Percentiles rank a stretch among this genome's conserved stretches.
These are phyloP conservation scores for Sarotherodon lohbergeri DNA, from an alignment of 2,113 vertebrate genomes.

Conservation along the genomic window DNA sequence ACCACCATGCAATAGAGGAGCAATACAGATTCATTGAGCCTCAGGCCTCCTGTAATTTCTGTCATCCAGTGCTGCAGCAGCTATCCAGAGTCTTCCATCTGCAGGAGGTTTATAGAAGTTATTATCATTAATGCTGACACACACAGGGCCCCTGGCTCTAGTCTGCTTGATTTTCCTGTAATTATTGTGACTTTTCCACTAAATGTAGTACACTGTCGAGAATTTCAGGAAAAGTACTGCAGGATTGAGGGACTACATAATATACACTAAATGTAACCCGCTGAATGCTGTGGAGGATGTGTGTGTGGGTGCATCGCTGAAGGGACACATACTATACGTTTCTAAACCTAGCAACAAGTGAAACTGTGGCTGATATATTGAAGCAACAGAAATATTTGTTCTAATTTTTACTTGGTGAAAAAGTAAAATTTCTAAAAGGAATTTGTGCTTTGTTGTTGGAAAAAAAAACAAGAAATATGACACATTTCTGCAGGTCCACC, in stretches of 20 bases:
- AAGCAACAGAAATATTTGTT: not conserved
- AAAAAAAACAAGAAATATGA: not conserved
- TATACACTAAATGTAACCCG: not conserved
- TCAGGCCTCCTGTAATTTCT: constrained; percentile 7
- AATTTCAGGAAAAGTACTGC: not conserved
- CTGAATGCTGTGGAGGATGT: not conserved
- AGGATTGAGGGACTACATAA: not conserved
- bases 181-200: not conserved
- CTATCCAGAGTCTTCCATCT: constrained; percentile 3
- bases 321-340: not conserved
- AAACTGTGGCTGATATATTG: not conserved
- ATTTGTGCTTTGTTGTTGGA: not conserved
- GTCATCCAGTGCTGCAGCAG: constrained; percentile 3
- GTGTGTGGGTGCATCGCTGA: not conserved
- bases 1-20: not conserved
- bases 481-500: not conserved
- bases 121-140: not conserved
- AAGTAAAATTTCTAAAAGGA: not conserved
- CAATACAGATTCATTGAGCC: constrained; percentile 5
- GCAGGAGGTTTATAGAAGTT: not conserved
- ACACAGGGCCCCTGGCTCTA: not conserved
- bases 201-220: not conserved
- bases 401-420: not conserved
- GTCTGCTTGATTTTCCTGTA: not conserved
- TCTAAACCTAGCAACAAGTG: not conserved